Evolutionary conservation across 2,113 vertebrate genomes (phyloP).

Genomic region (Indicator indicator): DNA sequence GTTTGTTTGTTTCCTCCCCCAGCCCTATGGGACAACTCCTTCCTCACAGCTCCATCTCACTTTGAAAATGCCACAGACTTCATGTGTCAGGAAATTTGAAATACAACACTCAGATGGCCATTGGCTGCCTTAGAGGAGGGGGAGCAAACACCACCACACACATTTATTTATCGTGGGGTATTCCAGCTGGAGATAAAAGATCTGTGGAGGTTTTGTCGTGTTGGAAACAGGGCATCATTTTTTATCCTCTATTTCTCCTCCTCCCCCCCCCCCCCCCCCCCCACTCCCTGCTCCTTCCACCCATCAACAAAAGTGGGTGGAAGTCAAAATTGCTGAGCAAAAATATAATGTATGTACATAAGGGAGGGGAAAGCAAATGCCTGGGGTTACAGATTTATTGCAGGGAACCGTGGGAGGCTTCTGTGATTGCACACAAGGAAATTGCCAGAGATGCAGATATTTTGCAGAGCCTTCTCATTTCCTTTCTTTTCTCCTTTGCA

Average conservation of each 20-base stretch:
- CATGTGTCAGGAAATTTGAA: neutral
- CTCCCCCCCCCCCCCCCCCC: neutral
- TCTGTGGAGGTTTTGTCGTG: neutral
- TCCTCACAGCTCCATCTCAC: neutral
- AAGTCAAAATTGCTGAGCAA: conserved; percentile 22
- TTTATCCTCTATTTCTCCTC: neutral
- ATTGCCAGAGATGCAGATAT: conserved; percentile 56
- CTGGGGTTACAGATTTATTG: conserved; percentile 13
- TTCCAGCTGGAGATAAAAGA: neutral
- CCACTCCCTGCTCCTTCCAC: neutral
- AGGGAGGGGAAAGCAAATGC: neutral
- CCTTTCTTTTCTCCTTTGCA: neutral
- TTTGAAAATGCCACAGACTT: neutral
- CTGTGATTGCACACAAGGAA: conserved; percentile 39
- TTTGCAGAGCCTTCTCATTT: conserved; percentile 37
- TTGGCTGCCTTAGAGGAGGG: neutral
- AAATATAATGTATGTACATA: neutral
- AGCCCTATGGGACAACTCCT: neutral
- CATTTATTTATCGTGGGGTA: neutral
- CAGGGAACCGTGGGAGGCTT: neutral
- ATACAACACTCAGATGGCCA: neutral
- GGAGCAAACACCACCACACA: neutral
- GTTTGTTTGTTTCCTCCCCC: neutral
- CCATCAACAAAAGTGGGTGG: conserved; percentile 9
- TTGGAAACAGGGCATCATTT: neutral